Percentiles rank a stretch among this genome's conserved stretches.
Conservation (phyloP, 2,113 vertebrate genomes). For the Mus spicilegus region DNA sequence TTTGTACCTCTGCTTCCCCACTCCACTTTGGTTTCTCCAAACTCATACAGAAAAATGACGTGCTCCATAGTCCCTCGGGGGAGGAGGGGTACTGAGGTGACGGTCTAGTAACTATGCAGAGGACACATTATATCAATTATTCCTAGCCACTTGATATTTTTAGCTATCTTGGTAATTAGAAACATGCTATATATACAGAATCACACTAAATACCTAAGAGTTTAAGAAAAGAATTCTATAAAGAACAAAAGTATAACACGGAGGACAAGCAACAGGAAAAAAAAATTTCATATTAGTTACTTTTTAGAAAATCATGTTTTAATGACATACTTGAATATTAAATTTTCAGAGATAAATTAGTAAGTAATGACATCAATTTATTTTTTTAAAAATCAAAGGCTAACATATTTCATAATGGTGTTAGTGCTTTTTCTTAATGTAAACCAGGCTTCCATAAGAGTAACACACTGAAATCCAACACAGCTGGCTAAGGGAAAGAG, state of each 20-base stretch:
- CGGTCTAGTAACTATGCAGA: background rate
- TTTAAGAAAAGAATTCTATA: conserved; percentile 66
- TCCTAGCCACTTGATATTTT: conserved; percentile 21
- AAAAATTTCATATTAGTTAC: conserved; percentile 59
- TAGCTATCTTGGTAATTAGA: conserved; percentile 34
- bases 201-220: conserved; percentile 52
- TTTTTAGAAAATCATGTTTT: conserved; percentile 61
- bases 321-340: conserved; percentile 41
- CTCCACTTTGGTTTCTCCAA: conserved; percentile 12
- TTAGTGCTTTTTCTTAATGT: conserved; percentile 26
- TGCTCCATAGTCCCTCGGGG: background rate
- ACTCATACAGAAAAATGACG: conserved; percentile 20
- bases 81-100: no score
- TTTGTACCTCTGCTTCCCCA: background rate
- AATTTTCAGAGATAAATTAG: conserved; percentile 57
- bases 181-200: conserved; percentile 51
- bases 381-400: conserved; percentile 50
- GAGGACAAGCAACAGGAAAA: conserved; percentile 2
- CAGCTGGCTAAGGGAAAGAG: conserved; percentile 49
- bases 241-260: background rate
- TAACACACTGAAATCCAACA: conserved; percentile 65
- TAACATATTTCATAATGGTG: conserved; percentile 54
- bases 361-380: conserved; percentile 50
- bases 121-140: background rate
- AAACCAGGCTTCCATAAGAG: conserved; percentile 30